A percentile compares a stretch with the other conserved stretches of the same genome.
Conservation (phyloP, 2,113 vertebrate species). For the Rafetus swinhoei region DNA sequence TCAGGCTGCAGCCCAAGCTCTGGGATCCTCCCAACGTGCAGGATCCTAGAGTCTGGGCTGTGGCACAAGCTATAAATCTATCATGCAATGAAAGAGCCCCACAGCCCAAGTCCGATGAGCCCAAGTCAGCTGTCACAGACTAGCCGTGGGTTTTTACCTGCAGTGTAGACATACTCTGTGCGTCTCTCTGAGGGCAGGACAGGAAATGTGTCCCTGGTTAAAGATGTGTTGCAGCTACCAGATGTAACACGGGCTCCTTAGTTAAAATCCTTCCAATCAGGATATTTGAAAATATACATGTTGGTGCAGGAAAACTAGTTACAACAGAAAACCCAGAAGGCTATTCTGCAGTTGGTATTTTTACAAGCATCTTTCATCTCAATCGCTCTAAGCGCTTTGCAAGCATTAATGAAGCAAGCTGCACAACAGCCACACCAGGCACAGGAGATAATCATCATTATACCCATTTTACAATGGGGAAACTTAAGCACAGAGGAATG, state of each 20-base stretch:
- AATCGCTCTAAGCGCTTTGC: constrained; percentile 35
- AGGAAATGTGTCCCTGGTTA: background rate
- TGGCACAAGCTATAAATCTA: background rate
- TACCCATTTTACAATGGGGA: constrained; percentile 44
- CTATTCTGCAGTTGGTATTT: constrained; percentile 43
- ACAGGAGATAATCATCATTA: constrained; percentile 60
- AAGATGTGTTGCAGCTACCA: background rate
- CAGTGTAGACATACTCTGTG: background rate
- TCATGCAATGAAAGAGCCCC: background rate
- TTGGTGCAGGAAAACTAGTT: constrained; percentile 74
- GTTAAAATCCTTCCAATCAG: background rate
- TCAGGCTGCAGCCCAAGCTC: background rate
- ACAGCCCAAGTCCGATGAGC: background rate
- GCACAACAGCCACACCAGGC: constrained; percentile 53
- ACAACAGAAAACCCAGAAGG: constrained; percentile 66
- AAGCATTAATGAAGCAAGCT: constrained; percentile 62
- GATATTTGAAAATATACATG: constrained; percentile 12
- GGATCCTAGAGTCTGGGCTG: background rate
- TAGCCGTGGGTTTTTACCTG: background rate
- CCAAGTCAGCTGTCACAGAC: no score
- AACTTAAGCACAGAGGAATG: constrained; percentile 24
- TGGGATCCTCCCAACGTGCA: background rate
- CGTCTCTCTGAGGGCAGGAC: no score
- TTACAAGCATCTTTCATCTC: constrained; percentile 68
- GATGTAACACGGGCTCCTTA: accelerated